Base-by-base conservation (phyloP, 2,797 vertebrate genomes). In the Gymnoscopelus braueri region DNA sequence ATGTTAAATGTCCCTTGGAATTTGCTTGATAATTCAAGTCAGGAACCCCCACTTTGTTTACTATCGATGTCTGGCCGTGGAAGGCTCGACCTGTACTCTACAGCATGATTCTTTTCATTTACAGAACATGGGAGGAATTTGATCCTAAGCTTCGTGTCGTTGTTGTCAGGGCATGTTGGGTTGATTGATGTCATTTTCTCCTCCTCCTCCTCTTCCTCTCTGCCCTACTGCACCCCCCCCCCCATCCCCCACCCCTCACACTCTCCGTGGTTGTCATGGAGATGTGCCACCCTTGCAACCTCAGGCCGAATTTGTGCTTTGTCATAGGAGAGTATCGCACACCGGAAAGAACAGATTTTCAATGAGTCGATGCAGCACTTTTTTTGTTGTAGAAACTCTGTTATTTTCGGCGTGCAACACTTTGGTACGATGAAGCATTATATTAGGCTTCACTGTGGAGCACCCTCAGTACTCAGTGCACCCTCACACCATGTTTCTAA, bases 401-500 rank as follows among this genome's bases (percentile, higher is more conserved):
- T 44, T 44, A 10, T 44, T 44, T 44, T 10, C 39, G 7, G 9
- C 39, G 39, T 44, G 39, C 39, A 3, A 44, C 39, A 10, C 39
- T 44, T 44, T 9, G 9, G 39, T 44, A 44, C 39, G 39, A 44
- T 10, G 9, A 44, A 44, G 39, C 39, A 44, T 44, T 29, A 8
- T 44, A 7, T 44, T 44, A 10, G 39, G 39, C 5, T 44, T 44
- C 84, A 87, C 84, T 74, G 83, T 87, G 77, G 84, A 86, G 83
- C 88, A 85, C 83, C 68, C 69, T 88, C 88, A 87, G 84, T 87
- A 82, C 87, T 89, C 86, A 89, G 89, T 90, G 92, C 88, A 90
- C 82, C 88, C 82, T 88, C 63, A 26, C 84, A 89, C 83, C 44
- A 75, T 90, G 83, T 92, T 91, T 91, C 75, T 89, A 85, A 85